Conservation (phyloP, 2,113 vertebrate species). For the Upupa epops region DNA sequence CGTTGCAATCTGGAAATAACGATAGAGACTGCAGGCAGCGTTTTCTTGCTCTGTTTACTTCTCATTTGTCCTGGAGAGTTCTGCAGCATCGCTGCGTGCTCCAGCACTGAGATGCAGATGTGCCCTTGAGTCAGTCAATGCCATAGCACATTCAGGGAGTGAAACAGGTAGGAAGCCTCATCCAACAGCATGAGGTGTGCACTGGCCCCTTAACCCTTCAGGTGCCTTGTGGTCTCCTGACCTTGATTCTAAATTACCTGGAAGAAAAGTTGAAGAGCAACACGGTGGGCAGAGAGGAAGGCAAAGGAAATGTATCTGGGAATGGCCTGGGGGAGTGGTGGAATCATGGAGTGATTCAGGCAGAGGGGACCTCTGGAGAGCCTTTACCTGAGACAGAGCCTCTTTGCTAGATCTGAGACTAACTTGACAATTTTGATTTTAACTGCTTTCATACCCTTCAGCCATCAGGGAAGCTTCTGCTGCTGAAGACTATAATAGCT, state of each 20-base stretch:
- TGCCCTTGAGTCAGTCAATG: slow-evolving; percentile 11
- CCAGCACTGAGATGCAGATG: background rate
- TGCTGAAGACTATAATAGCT: background rate
- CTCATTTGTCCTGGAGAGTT: background rate
- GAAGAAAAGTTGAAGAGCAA: background rate
- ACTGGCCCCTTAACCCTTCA: background rate
- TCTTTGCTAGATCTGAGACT: background rate
- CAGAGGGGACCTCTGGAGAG: background rate
- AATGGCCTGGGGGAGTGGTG: background rate
- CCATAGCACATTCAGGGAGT: background rate
- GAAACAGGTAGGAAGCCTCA: background rate
- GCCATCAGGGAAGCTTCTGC: background rate
- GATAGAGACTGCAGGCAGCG: background rate
- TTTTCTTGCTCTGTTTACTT: background rate
- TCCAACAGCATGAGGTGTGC: background rate
- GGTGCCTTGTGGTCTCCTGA: background rate
- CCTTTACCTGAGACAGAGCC: background rate
- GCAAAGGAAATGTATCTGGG: background rate
- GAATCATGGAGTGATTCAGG: background rate
- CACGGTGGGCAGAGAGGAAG: background rate
- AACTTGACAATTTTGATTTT: background rate
- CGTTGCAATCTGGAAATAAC: background rate
- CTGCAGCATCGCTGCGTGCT: background rate
- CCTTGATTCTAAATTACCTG: background rate
- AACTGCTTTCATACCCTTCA: background rate